phyloP scores from a whole-genome alignment of 2,113 vertebrate genomes.

The Ceratotherium simum region DNA sequence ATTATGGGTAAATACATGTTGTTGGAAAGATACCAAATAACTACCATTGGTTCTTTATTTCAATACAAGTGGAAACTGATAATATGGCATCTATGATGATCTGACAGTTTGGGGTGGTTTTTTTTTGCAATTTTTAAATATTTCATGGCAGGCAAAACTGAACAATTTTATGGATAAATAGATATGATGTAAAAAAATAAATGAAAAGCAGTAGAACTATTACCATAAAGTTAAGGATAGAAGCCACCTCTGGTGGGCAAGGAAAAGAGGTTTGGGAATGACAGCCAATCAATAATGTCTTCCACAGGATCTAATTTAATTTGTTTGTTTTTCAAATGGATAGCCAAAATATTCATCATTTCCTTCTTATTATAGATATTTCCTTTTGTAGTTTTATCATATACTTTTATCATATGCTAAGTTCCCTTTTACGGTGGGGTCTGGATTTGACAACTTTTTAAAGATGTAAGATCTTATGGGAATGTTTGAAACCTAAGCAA shows the following conservation, averaged over 20 bases:
- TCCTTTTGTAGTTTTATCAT: background rate
- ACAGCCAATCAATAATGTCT: background rate
- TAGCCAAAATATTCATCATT: background rate
- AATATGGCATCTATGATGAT: background rate
- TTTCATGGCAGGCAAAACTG: background rate
- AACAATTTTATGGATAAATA: background rate
- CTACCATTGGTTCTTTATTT: constrained; percentile 38
- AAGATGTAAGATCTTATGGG: background rate
- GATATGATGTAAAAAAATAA: background rate
- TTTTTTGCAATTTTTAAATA: background rate
- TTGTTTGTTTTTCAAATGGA: background rate
- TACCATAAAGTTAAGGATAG: constrained; percentile 8
- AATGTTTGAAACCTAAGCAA: constrained; percentile 19
- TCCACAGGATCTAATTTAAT: background rate
- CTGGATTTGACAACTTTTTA: background rate
- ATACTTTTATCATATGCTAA: background rate
- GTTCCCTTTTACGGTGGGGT: background rate
- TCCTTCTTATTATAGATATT: background rate
- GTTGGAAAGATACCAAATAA: background rate
- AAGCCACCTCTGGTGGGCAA: background rate
- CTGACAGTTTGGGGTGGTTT: background rate
- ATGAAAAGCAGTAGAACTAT: background rate
- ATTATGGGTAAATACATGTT: background rate
- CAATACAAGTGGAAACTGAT: background rate
- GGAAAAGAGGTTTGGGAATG: background rate